Percentiles rank a stretch among this genome's conserved stretches.
Conservation (phyloP, 2,888 invertebrate genomes). For the Steinernema hermaphroditum region DNA sequence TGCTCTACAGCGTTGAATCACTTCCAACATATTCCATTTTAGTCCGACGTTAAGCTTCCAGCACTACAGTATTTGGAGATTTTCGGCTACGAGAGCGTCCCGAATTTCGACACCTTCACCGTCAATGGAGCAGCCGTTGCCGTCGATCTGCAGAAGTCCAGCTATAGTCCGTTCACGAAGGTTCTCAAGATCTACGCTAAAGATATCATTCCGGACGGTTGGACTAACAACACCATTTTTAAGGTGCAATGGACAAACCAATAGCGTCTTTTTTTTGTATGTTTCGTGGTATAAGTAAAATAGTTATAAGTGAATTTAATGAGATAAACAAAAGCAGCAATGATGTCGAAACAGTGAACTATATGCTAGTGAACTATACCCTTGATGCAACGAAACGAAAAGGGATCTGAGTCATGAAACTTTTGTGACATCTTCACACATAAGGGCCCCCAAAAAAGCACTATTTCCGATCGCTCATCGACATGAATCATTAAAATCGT, state of each 20-base stretch:
- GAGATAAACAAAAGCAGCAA: no score
- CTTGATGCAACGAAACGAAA: no score
- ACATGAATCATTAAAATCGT: no score
- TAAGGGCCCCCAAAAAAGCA: no score
- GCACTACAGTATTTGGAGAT: constrained; percentile 55
- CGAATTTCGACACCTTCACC: constrained; percentile 47
- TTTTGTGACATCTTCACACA: no score
- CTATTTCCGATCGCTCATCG: no score
- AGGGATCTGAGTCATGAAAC: no score
- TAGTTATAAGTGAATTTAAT: no score
- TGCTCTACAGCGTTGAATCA: neutral
- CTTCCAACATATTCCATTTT: neutral
- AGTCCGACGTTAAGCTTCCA: constrained; percentile 40
- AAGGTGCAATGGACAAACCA: neutral
- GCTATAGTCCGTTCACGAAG: constrained; percentile 30
- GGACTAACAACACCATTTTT: neutral
- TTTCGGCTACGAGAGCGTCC: constrained; percentile 47
- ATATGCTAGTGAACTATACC: no score
- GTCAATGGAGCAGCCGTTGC: constrained; percentile 44
- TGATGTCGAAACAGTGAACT: no score
- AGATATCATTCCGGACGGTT: neutral
- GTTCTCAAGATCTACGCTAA: neutral
- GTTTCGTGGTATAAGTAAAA: no score
- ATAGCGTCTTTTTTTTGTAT: neutral
- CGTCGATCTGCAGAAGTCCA: constrained; percentile 13